Evolutionary conservation across 2,888 invertebrate genomes (phyloP), one percentile per base, ranked within the genome.

Genomic region (Catocala sponsa): DNA sequence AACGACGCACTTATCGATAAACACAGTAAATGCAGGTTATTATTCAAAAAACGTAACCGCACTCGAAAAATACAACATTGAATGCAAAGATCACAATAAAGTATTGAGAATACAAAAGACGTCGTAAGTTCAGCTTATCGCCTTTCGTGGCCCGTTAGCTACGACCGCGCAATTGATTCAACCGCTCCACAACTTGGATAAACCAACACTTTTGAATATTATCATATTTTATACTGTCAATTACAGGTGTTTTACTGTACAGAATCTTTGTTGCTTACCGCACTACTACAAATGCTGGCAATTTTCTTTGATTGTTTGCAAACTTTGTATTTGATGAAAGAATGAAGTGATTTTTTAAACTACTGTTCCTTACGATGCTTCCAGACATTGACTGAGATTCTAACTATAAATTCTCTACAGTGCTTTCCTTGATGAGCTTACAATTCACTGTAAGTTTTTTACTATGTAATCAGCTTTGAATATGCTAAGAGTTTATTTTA

Each of bases 41-140:
- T 38, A 51, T 41, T 51, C 41, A 13, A 38, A 15, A 25, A 54
- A 49, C 44, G 49, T 25, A 59, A 54, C 59, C 49, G 25, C 49
- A 32, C 46, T 46, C 25, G 53, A 58, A 55, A 63, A 63, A 55
- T 61, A 46, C 42, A 47, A 50, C 53, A 51, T 51, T 51, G 59
- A 68, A 85, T 76, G 74, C 76, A 76, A 81, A 83, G 80, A 84
- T 86, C 80, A 82, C 78, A 84, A 87, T 88, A 86, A 89, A 85
- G 85, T 87, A 89, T 88, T 84, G 81, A 74, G 84, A 83, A 83
- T 90, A 90, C 90, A 91, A 91, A 87, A 90, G 90, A 83, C 83
- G 84, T 85, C 90, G 89, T 91, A 91, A 88, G 89, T 91, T 90
- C 84, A 82, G 87, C 90, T 91, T 92, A 91, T 91, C 91, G 91